Evolutionary conservation across 1,140 invertebrate species (phyloP).

Genomic region (Ips nitidus): DNA sequence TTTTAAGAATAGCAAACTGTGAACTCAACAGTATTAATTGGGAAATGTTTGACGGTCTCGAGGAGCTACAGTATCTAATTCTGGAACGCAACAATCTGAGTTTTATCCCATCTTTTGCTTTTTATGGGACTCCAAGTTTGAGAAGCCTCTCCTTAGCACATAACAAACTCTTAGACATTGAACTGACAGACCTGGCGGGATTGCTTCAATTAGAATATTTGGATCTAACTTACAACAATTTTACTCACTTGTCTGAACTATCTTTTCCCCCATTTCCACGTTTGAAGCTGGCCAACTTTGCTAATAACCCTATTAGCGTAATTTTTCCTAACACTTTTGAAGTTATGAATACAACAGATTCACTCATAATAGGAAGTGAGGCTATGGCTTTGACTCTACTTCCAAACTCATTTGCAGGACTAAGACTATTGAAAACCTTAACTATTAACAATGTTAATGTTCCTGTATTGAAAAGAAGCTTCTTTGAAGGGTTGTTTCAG

Average conservation of each 20-base stretch:
- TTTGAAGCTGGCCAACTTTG: slow-evolving; percentile 61
- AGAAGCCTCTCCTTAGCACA: slow-evolving; percentile 63
- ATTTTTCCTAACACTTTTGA: slow-evolving; percentile 72
- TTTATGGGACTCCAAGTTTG: slow-evolving; percentile 66
- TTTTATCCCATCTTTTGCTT: slow-evolving; percentile 67
- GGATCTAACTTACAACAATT: slow-evolving; percentile 65
- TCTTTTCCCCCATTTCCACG: slow-evolving; percentile 70
- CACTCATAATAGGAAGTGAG: slow-evolving; percentile 61
- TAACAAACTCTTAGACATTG: slow-evolving; percentile 64
- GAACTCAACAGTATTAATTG: slow-evolving; percentile 63
- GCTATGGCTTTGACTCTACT: slow-evolving; percentile 58
- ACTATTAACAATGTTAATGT: slow-evolving; percentile 61
- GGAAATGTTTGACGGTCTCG: slow-evolving; percentile 69
- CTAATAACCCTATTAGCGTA: slow-evolving; percentile 65
- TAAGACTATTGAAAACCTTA: slow-evolving; percentile 58
- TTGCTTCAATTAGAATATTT: slow-evolving; percentile 64
- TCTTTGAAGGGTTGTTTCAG: slow-evolving; percentile 62
- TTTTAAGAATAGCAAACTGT: slow-evolving; percentile 62
- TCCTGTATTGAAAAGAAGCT: slow-evolving; percentile 59
- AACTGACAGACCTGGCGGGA: slow-evolving; percentile 66
- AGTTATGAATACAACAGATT: slow-evolving; percentile 67
- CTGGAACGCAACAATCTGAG: slow-evolving; percentile 64
- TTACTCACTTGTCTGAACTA: slow-evolving; percentile 67
- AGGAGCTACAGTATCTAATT: slow-evolving; percentile 61
- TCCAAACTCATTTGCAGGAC: slow-evolving; percentile 64